Evolutionary conservation across 2,797 vertebrate genomes (phyloP).

Genomic region (Dromococcyx pavoninus): DNA sequence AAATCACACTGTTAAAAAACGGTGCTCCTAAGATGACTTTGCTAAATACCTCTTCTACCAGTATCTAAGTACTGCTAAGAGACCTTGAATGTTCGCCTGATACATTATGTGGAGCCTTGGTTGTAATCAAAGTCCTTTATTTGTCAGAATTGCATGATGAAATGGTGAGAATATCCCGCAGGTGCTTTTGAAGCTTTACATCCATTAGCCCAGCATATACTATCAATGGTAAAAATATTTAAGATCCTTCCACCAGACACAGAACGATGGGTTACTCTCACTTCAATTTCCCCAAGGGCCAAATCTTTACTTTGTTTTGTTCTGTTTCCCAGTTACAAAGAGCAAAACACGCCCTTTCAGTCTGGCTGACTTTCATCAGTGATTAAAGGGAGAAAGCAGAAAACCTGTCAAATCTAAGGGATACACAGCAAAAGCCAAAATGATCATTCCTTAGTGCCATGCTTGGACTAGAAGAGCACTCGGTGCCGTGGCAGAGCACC

Average conservation of each 20-base stretch:
- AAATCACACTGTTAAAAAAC: neutral
- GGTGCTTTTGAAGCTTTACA: neutral
- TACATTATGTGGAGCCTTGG: neutral
- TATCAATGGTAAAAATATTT: conserved; percentile 28
- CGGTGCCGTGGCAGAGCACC: neutral
- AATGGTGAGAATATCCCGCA: neutral
- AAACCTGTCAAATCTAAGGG: conserved; percentile 1
- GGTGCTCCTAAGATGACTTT: neutral
- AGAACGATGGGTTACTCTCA: conserved; percentile 23
- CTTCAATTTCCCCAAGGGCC: conserved; percentile 36
- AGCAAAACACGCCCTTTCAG: conserved; percentile 44
- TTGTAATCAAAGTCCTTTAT: neutral
- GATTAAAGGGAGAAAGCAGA: neutral
- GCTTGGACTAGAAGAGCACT: neutral
- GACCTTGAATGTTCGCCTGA: neutral
- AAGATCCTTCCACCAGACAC: neutral
- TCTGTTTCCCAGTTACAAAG: conserved; percentile 56
- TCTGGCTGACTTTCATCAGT: conserved; percentile 49
- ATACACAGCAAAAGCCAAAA: neutral
- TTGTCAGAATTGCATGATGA: neutral
- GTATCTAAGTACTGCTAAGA: neutral
- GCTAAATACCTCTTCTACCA: neutral
- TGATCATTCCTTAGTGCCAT: neutral
- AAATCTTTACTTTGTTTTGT: conserved; percentile 53
- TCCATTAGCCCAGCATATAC: neutral